These are phyloP conservation scores for Cydia fagiglandana DNA, from an alignment of 1,140 invertebrate genomes.

Conservation along the genomic window DNA sequence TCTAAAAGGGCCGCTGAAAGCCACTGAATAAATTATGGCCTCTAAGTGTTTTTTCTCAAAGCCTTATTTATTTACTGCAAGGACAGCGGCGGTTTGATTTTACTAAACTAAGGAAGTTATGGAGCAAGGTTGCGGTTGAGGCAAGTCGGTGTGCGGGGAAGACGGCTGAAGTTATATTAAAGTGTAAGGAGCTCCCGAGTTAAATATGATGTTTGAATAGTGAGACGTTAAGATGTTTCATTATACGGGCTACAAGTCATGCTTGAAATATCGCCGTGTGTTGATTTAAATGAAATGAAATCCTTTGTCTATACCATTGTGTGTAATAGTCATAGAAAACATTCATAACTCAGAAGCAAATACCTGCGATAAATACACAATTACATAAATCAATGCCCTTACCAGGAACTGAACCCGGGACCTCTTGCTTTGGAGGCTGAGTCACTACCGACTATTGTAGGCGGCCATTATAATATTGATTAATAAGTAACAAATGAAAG, in stretches of 20 bases:
- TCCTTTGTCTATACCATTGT: too few species aligned
- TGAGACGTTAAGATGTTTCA: not conserved
- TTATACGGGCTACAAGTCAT: not conserved
- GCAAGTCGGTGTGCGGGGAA: not conserved
- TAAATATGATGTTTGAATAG: not conserved
- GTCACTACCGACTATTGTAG: too few species aligned
- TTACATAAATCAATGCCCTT: too few species aligned
- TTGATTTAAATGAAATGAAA: too few species aligned
- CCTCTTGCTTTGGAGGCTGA: too few species aligned
- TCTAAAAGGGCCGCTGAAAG: not conserved
- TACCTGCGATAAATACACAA: too few species aligned
- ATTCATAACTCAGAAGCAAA: too few species aligned
- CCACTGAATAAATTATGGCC: slow-evolving; percentile 26
- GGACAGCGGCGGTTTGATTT: not conserved
- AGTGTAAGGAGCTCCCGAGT: not conserved
- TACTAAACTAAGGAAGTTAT: not conserved
- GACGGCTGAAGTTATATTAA: not conserved
- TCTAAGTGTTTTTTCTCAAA: slow-evolving; percentile 27
- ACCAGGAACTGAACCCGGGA: too few species aligned
- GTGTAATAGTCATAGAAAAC: too few species aligned
- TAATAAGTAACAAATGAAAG: too few species aligned
- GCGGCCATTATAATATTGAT: too few species aligned
- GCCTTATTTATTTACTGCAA: slow-evolving; percentile 13
- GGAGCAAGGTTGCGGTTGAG: not conserved
- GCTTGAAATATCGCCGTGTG: not conserved